These are phyloP conservation scores for Leptodactylus fuscus DNA, from an alignment of 2,113 vertebrate species.

Conservation along the genomic window DNA sequence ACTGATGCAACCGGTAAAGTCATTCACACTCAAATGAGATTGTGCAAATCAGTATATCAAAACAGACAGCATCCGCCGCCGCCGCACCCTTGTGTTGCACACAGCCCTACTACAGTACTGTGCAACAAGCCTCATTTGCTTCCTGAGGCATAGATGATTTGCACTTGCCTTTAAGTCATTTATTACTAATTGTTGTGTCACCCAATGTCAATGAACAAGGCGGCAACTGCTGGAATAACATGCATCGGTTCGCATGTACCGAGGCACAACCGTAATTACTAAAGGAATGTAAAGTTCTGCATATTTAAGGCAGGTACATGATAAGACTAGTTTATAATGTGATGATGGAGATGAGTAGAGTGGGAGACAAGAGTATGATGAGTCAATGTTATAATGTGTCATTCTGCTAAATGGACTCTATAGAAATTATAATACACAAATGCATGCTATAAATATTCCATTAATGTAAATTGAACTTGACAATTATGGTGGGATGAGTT, in stretches of 20 bases:
- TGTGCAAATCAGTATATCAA: neutral
- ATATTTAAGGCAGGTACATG: slow-evolving; percentile 7
- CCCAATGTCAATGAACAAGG: slow-evolving; percentile 8
- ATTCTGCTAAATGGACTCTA: neutral
- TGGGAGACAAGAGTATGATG: no score
- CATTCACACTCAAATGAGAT: neutral
- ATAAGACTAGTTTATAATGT: slow-evolving; percentile 34
- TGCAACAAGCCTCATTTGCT: slow-evolving; percentile 3
- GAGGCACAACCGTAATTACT: neutral
- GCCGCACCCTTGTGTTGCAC: neutral
- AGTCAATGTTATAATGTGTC: neutral
- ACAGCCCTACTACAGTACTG: neutral
- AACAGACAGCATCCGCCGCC: neutral
- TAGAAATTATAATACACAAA: no score
- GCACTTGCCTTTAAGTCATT: slow-evolving; percentile 38
- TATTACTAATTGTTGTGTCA: slow-evolving; percentile 34
- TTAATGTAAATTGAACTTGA: no score
- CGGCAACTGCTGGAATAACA: slow-evolving; percentile 5
- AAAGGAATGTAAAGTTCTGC: neutral
- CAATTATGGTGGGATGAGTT: no score
- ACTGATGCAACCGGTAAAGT: neutral
- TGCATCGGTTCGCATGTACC: neutral
- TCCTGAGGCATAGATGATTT: slow-evolving; percentile 6
- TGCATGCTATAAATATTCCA: no score
- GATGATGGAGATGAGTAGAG: neutral